These are phyloP conservation scores for Azemiops feae DNA, from an alignment of 2,113 vertebrate genomes.

Conservation along the genomic window DNA sequence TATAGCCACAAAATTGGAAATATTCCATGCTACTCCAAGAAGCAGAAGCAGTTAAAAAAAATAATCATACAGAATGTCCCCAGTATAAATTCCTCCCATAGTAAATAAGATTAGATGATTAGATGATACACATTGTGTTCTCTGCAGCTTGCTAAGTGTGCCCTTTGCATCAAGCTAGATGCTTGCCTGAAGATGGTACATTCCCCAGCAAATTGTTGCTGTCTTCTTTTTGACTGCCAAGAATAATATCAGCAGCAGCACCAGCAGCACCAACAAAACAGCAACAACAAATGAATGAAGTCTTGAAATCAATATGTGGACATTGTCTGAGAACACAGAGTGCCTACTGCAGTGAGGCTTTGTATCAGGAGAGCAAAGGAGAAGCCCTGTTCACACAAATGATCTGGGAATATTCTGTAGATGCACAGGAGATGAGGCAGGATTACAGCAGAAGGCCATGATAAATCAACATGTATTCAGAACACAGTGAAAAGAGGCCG, in stretches of 20 bases:
- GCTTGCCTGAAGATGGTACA: conserved; percentile 1
- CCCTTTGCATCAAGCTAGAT: not conserved
- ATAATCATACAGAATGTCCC: not conserved
- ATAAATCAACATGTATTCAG: not conserved
- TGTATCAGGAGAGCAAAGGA: not conserved
- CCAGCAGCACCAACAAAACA: not conserved
- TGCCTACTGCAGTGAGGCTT: not conserved
- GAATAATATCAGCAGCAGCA: not conserved
- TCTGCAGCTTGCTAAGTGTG: not conserved
- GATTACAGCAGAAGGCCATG: not conserved
- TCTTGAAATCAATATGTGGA: not conserved
- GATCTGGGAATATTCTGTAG: not conserved
- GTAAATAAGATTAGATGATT: conserved; percentile 67
- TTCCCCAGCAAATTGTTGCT: not conserved
- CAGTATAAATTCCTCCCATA: conserved; percentile 31
- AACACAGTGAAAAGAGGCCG: not conserved
- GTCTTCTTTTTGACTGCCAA: not conserved
- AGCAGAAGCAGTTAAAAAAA: not conserved
- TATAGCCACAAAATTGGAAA: not conserved
- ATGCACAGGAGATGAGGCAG: not conserved
- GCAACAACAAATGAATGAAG: not conserved
- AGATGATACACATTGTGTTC: conserved; percentile 49
- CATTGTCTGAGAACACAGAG: not conserved
- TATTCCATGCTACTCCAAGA: fast-evolving
- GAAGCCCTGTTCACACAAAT: not conserved